Evolutionary conservation across 2,888 invertebrate species (phyloP), one percentile per base, ranked within the genome.

Genomic region (Smittia sp.): DNA sequence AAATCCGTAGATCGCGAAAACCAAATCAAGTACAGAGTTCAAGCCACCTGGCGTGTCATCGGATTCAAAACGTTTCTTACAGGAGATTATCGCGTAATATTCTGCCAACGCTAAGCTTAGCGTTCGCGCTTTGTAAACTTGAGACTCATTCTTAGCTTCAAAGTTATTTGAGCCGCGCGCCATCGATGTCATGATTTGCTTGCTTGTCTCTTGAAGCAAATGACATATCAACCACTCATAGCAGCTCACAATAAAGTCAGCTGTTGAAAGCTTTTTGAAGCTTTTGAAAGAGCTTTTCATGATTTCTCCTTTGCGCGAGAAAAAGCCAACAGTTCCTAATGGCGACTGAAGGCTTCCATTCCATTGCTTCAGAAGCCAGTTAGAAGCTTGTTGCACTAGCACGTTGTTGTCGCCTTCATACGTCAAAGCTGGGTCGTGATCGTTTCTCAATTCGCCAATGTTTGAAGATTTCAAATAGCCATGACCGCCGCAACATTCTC

Each of bases 401-500:
- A 94, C 92, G 79, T 93, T 93, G 80, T 93, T 93, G 81, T 94
- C 94, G 1, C 94, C 94, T 82, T 94, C 94, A 78, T 93, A 94
- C 0, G 90, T 94, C 77, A 89, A 89, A 79, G 90, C 91, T 2
- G 93, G 91, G 80, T 94, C 94, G 78, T 91, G 88, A 78, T 90
- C 88, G 78, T 89, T 87, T 68, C 92, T 84, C 18, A 93, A 78
- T 63, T 88, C 87, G 27, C 91, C 46, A 9, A 38, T 9, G 11
- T 38, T 32, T 69, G 32, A 68, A 88, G 89, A 87, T 83, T 88
- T 89, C 1, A 92, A 81, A 80, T 96, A 98, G 0, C 98, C 98
- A 82, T 98, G 97, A 6, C 98, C 98, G 1, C 96, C 98, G 80
- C 97, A 96, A 0, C 94, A 91, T 83, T 97, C 97, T 74, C 98